Evolutionary conservation across 2,797 vertebrate genomes (phyloP).

Genomic region (Myotis daubentonii): DNA sequence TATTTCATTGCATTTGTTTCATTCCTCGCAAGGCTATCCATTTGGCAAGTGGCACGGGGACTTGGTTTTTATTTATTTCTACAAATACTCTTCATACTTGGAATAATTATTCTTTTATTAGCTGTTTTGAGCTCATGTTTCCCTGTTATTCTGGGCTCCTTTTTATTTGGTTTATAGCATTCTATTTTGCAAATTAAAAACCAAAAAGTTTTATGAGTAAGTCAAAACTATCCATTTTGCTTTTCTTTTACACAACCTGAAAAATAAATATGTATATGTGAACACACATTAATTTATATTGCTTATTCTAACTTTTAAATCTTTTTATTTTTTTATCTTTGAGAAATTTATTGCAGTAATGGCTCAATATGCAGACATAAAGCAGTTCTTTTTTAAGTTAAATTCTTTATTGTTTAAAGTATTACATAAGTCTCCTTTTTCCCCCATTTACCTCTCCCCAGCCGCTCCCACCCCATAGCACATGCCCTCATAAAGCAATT

Average conservation of each 20-base stretch:
- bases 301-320: constrained; percentile 20
- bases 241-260: not conserved
- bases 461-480: too few relatives aligned
- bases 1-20: not conserved
- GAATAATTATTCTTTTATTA: constrained; percentile 22
- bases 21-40: not conserved
- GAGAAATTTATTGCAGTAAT: not conserved
- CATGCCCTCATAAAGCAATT: not conserved
- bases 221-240: constrained; percentile 11
- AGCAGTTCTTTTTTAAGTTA: not conserved
- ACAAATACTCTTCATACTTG: not conserved
- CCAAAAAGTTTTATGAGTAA: constrained; percentile 33
- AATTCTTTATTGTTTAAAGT: too few relatives aligned
- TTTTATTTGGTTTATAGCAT: not conserved
- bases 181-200: constrained; percentile 58
- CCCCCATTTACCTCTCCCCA: too few relatives aligned
- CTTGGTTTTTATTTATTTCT: constrained; percentile 39
- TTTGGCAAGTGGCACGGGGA: not conserved
- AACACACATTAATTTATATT: not conserved
- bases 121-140: not conserved
- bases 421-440: too few relatives aligned
- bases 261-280: not conserved
- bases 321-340: not conserved
- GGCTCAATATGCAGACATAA: not conserved
- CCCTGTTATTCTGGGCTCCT: not conserved